Percentiles rank a stretch among this genome's conserved stretches.
Evolutionary conservation across 1,140 invertebrate species (phyloP).

Genomic region (Asobara japonica): DNA sequence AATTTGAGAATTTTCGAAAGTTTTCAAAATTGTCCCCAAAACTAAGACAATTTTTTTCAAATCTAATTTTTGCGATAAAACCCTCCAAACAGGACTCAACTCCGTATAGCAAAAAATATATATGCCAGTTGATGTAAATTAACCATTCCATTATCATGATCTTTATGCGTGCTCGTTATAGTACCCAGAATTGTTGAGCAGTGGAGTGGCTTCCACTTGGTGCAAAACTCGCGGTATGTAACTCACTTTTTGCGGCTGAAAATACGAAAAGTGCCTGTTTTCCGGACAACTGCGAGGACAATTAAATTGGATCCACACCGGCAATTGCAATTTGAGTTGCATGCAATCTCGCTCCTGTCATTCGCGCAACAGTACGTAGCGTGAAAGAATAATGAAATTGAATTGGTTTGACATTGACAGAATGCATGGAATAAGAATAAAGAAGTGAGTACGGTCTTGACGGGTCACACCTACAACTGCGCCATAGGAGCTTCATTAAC

Average conservation of each 20-base stretch:
- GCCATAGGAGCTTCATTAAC: too few species aligned
- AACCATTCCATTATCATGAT: neutral
- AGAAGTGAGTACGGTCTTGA: too few species aligned
- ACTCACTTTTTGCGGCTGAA: neutral
- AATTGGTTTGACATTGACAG: constrained; percentile 24
- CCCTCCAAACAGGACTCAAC: too few species aligned
- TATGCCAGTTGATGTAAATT: neutral
- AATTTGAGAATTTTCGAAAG: too few species aligned
- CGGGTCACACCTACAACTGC: too few species aligned
- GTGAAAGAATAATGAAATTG: constrained; percentile 29
- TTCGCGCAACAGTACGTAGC: constrained; percentile 17
- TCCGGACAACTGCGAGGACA: constrained; percentile 11
- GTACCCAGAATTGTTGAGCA: neutral
- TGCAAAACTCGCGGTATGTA: neutral
- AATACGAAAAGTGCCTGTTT: constrained; percentile 16
- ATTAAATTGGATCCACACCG: constrained; percentile 26
- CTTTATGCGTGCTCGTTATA: neutral
- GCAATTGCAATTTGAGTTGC: constrained; percentile 17
- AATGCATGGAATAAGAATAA: too few species aligned
- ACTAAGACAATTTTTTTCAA: too few species aligned
- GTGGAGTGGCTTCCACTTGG: neutral
- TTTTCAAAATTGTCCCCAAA: too few species aligned
- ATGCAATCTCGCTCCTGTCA: constrained; percentile 32
- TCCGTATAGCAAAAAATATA: neutral
- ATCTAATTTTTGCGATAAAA: too few species aligned